Conservation (phyloP, 2,797 vertebrate genomes). For the Poliocrania exsul region DNA sequence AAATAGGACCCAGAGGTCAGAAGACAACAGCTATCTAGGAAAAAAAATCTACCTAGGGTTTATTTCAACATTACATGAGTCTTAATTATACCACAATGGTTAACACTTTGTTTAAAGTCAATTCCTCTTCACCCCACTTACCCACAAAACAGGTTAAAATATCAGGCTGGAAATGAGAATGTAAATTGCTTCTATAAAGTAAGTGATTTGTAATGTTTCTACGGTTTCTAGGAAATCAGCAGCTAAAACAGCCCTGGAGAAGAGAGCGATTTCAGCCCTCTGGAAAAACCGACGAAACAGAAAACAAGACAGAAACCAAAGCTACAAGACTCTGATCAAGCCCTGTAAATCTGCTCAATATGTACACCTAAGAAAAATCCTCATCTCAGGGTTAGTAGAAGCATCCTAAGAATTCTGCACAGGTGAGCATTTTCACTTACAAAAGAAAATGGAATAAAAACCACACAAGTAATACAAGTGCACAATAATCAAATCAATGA, state of each 20-base stretch:
- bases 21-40: background rate
- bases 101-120: background rate
- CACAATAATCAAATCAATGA: background rate
- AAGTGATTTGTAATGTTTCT: background rate
- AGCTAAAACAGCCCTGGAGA: background rate
- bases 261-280: background rate
- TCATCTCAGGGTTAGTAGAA: background rate
- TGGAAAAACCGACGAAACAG: background rate
- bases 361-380: background rate
- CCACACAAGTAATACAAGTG: background rate
- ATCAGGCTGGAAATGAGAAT: background rate
- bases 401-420: background rate
- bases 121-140: background rate
- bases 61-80: background rate
- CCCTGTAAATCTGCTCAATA: background rate
- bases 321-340: background rate
- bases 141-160: background rate
- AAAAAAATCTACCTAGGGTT: background rate
- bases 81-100: background rate
- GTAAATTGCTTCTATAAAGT: background rate
- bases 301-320: background rate
- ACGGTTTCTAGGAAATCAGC: constrained; percentile 9
- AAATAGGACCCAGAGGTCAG: background rate
- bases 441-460: background rate
- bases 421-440: background rate